Evolutionary conservation across 2,888 invertebrate species (phyloP), one percentile per base, ranked within the genome.

Genomic region (Leptopterna dolabrata): DNA sequence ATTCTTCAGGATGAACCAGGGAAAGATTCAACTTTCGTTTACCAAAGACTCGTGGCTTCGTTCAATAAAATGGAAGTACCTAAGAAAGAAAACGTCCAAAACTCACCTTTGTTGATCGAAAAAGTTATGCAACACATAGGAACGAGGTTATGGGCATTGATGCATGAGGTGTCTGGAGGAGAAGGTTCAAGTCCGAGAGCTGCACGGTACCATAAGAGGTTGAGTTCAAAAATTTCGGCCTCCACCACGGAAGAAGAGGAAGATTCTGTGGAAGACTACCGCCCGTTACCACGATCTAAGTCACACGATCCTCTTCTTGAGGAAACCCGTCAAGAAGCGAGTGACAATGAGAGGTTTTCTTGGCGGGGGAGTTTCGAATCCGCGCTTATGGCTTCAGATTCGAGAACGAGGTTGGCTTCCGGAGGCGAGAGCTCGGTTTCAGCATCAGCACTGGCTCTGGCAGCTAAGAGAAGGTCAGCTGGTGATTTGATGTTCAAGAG

Each of bases 81-180:
- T 13, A 89, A 88, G 36, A 84, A 86, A 19, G 91, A 91, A 0
- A 91, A 92, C 0, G 92, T 93, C 0, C 94, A 94, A 89, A 94
- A 94, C 89, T 97, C 97, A 0, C 97, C 97, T 0, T 97, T 97
- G 0, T 92, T 97, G 43, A 96, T 97, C 88, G 96, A 97, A 3
- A 97, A 97, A 93, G 97, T 97, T 16, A 97, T 97, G 96, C 95
- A 97, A 90, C 97, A 97, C 91, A 97, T 97, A 87, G 97, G 97
- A 13, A 96, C 96, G 73, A 93, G 97, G 30, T 92, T 97, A 88
- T 97, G 97, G 36, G 97, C 97, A 0, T 92, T 97, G 88, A 97
- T 97, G 97, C 97, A 97, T 91, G 97, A 97, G 91, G 97, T 97
- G 0, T 96, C 96, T 19, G 96, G 95, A 80, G 96, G 96, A 45